Evolutionary conservation across 2,797 vertebrate genomes (phyloP), one percentile per base, ranked within the genome.

Genomic region (Halcyon leucocephala): DNA sequence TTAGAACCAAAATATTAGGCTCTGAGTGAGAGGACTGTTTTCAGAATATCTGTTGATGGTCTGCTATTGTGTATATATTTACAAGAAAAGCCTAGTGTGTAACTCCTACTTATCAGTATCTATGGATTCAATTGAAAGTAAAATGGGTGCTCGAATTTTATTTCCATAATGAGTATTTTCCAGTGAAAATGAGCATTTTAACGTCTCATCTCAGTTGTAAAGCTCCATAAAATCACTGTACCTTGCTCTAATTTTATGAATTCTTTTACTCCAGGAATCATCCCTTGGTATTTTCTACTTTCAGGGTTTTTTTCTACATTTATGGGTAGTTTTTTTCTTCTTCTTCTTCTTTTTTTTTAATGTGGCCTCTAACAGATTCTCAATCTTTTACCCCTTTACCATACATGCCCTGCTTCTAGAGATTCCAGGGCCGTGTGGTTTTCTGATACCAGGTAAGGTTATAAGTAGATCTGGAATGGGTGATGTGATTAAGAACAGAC

Each of bases 341-440:
- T 22, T 80, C 66, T 82, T 70, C 62, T 48, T 72, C 79, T 67
- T 74, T 51, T 11, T n/a, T 28, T 70, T 74, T 54, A 28, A 69
- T 76, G 12, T 73, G 73, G 48, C 79, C 58, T 98, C 95, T 98
- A 97, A 98, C 95, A 94, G 84, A 78, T 78, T 70, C 95, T 98
- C 77, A 98, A 97, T 97, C 71, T 98, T 98, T 96, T 94, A 86
- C 98, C 96, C 96, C 98, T 97, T 98, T 97, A 98, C 96, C 96
- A 98, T 97, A 94, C 97, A 95, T 97, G 92, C 95, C 97, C 97
- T 97, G 97, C 96, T 98, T 98, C 96, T 98, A 99, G 99, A 98
- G 97, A 98, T 99, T 96, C 98, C 98, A 97, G 99, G 99, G 98
- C 98, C 98, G 98, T 99, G 99, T 99, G 99, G 99, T 98, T 98